Evolutionary conservation across 2,888 invertebrate species (phyloP).

Genomic region (Eutolmus rufibarbis): DNA sequence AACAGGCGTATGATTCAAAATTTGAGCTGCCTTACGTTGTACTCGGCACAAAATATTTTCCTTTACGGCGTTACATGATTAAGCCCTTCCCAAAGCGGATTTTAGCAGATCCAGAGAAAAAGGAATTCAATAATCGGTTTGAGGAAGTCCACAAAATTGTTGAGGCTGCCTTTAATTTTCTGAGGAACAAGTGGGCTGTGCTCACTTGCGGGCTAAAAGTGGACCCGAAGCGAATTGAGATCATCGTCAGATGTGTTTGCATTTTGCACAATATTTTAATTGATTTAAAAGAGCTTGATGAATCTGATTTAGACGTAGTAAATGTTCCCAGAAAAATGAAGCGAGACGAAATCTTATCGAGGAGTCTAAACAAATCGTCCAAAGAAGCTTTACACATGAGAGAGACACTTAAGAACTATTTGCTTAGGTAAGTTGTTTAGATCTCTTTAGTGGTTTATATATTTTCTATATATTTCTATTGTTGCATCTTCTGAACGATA

Average conservation of each 20-base stretch:
- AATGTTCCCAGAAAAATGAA: neutral
- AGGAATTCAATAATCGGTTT: neutral
- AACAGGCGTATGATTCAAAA: neutral
- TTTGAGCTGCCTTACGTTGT: neutral
- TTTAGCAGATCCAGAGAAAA: neutral
- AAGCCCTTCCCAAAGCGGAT: neutral
- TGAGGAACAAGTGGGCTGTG: neutral
- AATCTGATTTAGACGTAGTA: neutral
- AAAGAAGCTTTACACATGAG: neutral
- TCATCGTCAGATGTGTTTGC: neutral
- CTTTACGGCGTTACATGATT: neutral
- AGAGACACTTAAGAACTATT: neutral
- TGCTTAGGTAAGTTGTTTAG: neutral
- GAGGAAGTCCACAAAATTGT: neutral
- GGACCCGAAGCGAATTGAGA: neutral
- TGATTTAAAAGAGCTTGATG: neutral
- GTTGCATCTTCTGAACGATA: too few species aligned
- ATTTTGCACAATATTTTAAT: constrained; percentile 3
- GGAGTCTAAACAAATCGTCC: neutral
- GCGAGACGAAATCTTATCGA: neutral
- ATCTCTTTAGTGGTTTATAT: neutral
- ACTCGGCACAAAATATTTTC: neutral
- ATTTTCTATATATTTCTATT: too few species aligned
- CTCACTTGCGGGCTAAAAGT: neutral
- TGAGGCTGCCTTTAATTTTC: neutral